phyloP scores from a whole-genome alignment of 2,797 vertebrate genomes.

The Catharus ustulatus region DNA sequence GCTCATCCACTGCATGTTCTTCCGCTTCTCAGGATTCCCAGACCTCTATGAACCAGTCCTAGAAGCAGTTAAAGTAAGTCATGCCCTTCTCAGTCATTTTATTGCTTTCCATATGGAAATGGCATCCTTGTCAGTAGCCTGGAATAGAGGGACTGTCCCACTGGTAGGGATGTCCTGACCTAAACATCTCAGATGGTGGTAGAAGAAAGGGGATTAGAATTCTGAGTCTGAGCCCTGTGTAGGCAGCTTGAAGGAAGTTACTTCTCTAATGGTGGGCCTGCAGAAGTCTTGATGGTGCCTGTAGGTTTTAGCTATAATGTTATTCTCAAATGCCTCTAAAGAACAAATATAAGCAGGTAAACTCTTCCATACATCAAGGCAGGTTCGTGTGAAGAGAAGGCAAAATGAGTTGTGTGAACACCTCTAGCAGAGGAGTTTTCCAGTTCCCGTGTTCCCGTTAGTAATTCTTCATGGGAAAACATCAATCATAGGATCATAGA shows the following conservation, averaged over 20 bases:
- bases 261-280: background rate
- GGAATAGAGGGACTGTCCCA: background rate
- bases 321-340: background rate
- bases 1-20: slow-evolving; percentile 84
- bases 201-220: background rate
- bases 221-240: background rate
- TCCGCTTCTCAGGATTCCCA: slow-evolving; percentile 84
- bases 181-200: background rate
- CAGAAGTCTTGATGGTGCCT: background rate
- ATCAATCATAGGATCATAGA: background rate
- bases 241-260: background rate
- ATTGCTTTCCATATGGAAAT: background rate
- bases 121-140: background rate
- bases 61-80: slow-evolving; percentile 79
- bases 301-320: background rate
- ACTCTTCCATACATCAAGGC: background rate
- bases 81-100: background rate
- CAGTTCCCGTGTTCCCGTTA: background rate
- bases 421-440: background rate
- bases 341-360: background rate
- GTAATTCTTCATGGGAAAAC: background rate
- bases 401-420: background rate
- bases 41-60: slow-evolving; percentile 83
- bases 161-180: background rate
- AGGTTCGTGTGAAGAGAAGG: background rate